A percentile compares a stretch with the other conserved stretches of the same genome.
Conservation (phyloP, 92 coral and sea anemone genomes). For the Umimayanthus kanabou region DNA sequence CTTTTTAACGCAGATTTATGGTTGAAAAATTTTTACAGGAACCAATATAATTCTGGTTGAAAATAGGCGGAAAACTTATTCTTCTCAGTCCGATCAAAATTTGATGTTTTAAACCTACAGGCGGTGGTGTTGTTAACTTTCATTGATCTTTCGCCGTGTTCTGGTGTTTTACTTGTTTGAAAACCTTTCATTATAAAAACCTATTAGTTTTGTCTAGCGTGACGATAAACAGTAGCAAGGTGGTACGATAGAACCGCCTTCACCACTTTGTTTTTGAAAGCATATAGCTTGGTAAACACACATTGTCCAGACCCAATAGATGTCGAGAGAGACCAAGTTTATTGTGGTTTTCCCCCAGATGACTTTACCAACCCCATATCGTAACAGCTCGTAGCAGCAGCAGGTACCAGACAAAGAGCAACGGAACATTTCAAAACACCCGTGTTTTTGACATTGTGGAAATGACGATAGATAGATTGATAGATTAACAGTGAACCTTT, state of each 20-base stretch:
- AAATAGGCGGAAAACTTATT: not conserved
- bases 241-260: not conserved
- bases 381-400: not conserved
- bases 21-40: not conserved
- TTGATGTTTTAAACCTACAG: not conserved
- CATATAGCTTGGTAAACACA: not conserved
- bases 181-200: not conserved
- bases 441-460: not conserved
- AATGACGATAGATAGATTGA: not conserved
- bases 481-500: not conserved
- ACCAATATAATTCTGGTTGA: not conserved
- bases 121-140: not conserved
- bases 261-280: not conserved
- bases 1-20: not conserved
- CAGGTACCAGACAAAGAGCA: not conserved
- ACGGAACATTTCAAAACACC: not conserved
- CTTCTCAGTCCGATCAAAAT: not conserved
- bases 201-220: conserved; percentile 4
- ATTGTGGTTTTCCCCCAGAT: not conserved
- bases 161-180: not conserved
- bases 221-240: not conserved
- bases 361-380: not conserved
- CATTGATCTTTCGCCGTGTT: not conserved
- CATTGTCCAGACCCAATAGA: not conserved
- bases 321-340: not conserved